Base-by-base conservation (phyloP, 1,140 invertebrate species). In the Colletes latitarsis region DNA sequence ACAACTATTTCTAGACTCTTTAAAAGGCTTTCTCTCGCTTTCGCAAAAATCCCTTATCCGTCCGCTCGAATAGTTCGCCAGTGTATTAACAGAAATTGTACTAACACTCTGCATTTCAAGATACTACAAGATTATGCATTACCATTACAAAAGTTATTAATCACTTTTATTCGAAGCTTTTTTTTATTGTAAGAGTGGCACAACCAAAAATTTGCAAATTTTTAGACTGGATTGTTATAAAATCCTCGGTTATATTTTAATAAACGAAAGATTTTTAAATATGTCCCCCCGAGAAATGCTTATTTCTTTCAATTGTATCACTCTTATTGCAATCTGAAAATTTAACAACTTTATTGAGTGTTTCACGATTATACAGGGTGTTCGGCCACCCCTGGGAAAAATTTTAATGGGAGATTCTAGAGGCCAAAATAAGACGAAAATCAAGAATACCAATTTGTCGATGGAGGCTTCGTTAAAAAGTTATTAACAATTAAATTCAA, bases 11-110 rank as follows among this genome's bases (percentile, higher is more conserved):
- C 43, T 71, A 78, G 62, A 55, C 58, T 52, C 60, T 58, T 57
- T 85, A 79, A 52, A n/a, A 73, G 77, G 77, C 19, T 80, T 64
- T 64, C 75, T 77, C 79, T 80, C 63, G 84, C 81, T 86, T 86
- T 72, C 58, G 53, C 69, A 75, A 79, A 80, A 67, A 80, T 76
- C 62, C 75, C 60, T 76, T 85, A 86, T 86, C 84, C 84, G 84
- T 86, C 85, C 85, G 84, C 41, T 77, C 19, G 75, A 58, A 58
- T 74, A 81, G 57, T 57, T 62, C 21, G 30, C 49, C 64, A 14
- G 0, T 19, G 12, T 68, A 72, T 46, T 17, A 75, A 39, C 74
- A 4, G 14, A 21, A 62, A 21, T 49, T 52, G 53, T 9, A 39
- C 57, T 67, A 53, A 53, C 3, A 69, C 9, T 74, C 71, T 68